Evolutionary conservation across 2,797 vertebrate genomes (phyloP), one percentile per base, ranked within the genome.

Genomic region (Prunella strophiata): DNA sequence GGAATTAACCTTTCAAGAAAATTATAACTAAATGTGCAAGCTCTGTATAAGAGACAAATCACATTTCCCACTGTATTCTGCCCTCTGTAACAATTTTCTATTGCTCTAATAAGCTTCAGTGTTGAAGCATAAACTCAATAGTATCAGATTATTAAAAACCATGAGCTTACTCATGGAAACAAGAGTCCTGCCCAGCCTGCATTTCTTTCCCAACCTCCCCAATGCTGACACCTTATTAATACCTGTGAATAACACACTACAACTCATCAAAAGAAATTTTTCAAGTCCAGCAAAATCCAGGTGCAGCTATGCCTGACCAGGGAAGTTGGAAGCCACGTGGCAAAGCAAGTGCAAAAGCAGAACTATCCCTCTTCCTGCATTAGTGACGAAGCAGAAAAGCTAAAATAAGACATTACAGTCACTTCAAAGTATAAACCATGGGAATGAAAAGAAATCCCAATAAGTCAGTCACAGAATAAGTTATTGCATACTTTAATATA

Each of bases 1-100:
- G 82, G 89, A 94, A 94, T 76, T 93, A 96, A 71, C 91, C 91
- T 94, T 96, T 94, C 68, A 66, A 95, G 88, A 84, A 86, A 93
- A 88, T 42, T 22, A 5, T 38, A 93, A 74, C 85, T 89, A 42
- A 88, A 77, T 23, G 87, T 57, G 45, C 85, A 61, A 88, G 88
- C 25, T 80, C 79, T 57, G 59, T 12, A 3, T 20, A 68, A 87
- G 84, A 92, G 78, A 80, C 50, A 89, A 90, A 84, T 75, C 79
- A 68, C 34, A 75, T 62, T 85, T 58, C 70, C 63, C 76, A n/a
- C 58, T n/a, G 25, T 27, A 75, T 83, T 85, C 78, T 80, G 75
- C 91, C 82, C 89, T 58, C 76, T 57, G 8, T 16, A 89, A 85
- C 50, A 25, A 87, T 51, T 54, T 85, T 29, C 72, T 68, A 32